Evolutionary conservation across 1,140 invertebrate species (phyloP), one percentile per base, ranked within the genome.

Genomic region (Brachionus calyciflorus): DNA sequence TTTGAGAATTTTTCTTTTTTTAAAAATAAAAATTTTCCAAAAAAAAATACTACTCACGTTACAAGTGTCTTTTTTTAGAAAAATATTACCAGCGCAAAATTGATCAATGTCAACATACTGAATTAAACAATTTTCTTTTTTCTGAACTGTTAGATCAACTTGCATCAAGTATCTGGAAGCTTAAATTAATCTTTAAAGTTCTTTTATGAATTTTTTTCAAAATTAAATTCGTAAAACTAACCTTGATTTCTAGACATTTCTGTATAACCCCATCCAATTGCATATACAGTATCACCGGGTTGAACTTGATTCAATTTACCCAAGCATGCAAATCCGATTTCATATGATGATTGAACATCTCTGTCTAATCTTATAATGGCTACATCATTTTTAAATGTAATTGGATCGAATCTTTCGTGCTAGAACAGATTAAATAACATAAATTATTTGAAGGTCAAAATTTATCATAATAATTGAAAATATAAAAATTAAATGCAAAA

Each of bases 111-210:
- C 46, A 10, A 73, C 26, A 17, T 49, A 73, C 17, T 73, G 69
- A 73, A 73, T 73, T n/a, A 73, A 37, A 37, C 69, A 73, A 40
- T 73, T 73, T 24, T 73, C 69, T 73, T 55, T 49, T 73, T 49
- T 49, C 40, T 73, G 46, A 1, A 73, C 69, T 30, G 17, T 49
- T 28, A 73, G 21, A n/a, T 73, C 69, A 21, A 73, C 69, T 73
- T 73, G 69, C 69, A 73, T 73, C 5, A 73, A 40, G 49, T 73
- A 73, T 51, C 69, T 49, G 1, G 69, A 73, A 73, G 69, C 69
- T 73, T 3, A 49, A 28, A 46, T 44, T n/a, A 44, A 69, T n/a
- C n/a, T n/a, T n/a, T n/a, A n/a, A n/a, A n/a, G n/a, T n/a, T n/a
- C n/a, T n/a, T n/a, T n/a, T n/a, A n/a, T n/a, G n/a, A n/a, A n/a